Conservation (phyloP, 2,888 invertebrate species). For the Tetanocera ferruginea region DNA sequence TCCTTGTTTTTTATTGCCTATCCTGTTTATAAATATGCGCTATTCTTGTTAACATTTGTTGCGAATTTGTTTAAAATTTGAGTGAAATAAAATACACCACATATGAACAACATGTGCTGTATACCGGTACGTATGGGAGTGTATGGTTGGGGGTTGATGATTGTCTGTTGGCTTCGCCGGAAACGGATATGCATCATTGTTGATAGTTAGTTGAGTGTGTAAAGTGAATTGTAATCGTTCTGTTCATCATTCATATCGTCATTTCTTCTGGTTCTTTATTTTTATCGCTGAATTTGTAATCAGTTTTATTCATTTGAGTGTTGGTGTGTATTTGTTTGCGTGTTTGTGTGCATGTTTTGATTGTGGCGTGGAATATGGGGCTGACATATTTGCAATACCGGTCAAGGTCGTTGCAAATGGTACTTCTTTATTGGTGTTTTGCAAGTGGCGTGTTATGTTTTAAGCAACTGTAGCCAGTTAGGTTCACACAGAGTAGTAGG, state of each 20-base stretch:
- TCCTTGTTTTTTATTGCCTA: neutral
- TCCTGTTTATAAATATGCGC: too few species aligned
- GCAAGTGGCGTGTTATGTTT: too few species aligned
- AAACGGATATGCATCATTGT: constrained; percentile 33
- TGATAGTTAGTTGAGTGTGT: constrained; percentile 31
- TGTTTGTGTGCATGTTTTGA: neutral
- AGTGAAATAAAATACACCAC: constrained; percentile 9
- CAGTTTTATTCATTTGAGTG: neutral
- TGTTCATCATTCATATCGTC: neutral
- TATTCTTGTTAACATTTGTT: constrained; percentile 6
- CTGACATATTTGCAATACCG: too few species aligned
- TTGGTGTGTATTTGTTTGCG: neutral
- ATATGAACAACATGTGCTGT: neutral
- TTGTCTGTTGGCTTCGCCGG: neutral
- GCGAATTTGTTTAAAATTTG: constrained; percentile 18
- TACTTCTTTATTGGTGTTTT: too few species aligned
- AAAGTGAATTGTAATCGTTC: constrained; percentile 30
- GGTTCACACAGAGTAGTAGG: too few species aligned
- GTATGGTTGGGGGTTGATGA: neutral
- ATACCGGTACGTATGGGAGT: neutral
- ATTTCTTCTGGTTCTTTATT: too few species aligned
- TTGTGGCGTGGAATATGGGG: too few species aligned
- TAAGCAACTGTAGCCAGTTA: too few species aligned
- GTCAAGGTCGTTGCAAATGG: too few species aligned
- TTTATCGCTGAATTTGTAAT: constrained; percentile 19